Conservation (phyloP, 2,888 invertebrate genomes). For the Acleris holmiana region DNA sequence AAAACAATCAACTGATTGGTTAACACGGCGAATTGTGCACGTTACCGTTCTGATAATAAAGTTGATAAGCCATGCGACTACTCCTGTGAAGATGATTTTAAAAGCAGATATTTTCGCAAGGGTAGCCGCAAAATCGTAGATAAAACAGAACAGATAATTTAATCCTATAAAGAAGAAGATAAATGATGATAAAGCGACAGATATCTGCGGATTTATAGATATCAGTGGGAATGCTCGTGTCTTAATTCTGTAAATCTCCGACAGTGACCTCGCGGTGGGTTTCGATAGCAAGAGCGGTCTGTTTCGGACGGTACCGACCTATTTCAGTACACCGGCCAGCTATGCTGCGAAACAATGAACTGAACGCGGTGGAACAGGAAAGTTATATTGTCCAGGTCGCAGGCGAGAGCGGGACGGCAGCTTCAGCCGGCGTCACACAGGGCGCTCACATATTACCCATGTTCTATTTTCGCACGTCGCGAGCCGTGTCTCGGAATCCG, state of each 20-base stretch:
- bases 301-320: conserved; percentile 80
- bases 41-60: conserved; percentile 50
- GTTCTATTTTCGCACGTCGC: conserved; percentile 82
- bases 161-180: conserved; percentile 43
- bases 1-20: conserved; percentile 66
- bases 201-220: conserved; percentile 18
- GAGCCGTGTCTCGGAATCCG: conserved; percentile 83
- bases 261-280: conserved; percentile 79
- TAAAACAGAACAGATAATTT: conserved; percentile 18
- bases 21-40: conserved; percentile 49
- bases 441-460: conserved; percentile 78
- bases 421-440: conserved; percentile 71
- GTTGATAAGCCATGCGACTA: not conserved
- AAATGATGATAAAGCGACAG: conserved; percentile 47
- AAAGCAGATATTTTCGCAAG: conserved; percentile 1
- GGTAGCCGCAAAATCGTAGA: too few relatives aligned
- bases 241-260: conserved; percentile 59
- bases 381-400: conserved; percentile 63
- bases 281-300: conserved; percentile 78
- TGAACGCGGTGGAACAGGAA: conserved; percentile 72
- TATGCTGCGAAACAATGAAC: conserved; percentile 80
- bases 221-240: conserved; percentile 44
- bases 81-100: not conserved
- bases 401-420: conserved; percentile 69
- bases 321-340: conserved; percentile 80